Conservation (phyloP, 2,888 invertebrate species). For the Lithophane ornitopus region DNA sequence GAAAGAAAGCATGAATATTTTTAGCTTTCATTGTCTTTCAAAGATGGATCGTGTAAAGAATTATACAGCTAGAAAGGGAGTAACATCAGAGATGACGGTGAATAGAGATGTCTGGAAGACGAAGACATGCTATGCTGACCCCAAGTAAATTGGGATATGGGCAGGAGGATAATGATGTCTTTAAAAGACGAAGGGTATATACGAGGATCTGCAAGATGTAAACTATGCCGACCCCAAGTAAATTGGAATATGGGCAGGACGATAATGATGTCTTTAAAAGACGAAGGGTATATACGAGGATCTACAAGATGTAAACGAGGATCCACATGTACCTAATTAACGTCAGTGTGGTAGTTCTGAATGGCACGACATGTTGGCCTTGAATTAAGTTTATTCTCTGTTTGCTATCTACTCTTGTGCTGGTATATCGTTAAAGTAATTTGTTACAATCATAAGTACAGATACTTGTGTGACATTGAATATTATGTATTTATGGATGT, state of each 20-base stretch:
- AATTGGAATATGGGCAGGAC: not conserved
- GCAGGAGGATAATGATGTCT: too few species aligned
- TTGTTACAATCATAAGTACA: conserved; percentile 16
- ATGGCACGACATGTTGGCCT: conserved; percentile 9
- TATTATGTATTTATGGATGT: conserved; percentile 49
- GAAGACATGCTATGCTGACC: too few species aligned
- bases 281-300: not conserved
- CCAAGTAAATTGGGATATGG: not conserved
- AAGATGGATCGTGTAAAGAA: not conserved
- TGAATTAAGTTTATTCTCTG: not conserved
- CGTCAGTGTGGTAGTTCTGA: too few species aligned
- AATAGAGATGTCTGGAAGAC: not conserved
- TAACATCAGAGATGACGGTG: not conserved
- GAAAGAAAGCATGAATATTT: too few species aligned
- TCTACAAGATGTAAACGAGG: not conserved
- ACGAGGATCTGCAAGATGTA: not conserved
- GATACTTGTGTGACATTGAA: conserved; percentile 24
- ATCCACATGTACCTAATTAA: not conserved
- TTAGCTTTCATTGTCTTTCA: not conserved
- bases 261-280: not conserved
- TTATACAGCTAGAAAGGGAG: not conserved
- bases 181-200: not conserved
- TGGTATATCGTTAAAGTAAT: conserved; percentile 21
- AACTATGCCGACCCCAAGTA: not conserved
- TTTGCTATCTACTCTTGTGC: conserved; percentile 1